Evolutionary conservation across 2,888 invertebrate species (phyloP).

Genomic region (Drosophila picticornis): DNA sequence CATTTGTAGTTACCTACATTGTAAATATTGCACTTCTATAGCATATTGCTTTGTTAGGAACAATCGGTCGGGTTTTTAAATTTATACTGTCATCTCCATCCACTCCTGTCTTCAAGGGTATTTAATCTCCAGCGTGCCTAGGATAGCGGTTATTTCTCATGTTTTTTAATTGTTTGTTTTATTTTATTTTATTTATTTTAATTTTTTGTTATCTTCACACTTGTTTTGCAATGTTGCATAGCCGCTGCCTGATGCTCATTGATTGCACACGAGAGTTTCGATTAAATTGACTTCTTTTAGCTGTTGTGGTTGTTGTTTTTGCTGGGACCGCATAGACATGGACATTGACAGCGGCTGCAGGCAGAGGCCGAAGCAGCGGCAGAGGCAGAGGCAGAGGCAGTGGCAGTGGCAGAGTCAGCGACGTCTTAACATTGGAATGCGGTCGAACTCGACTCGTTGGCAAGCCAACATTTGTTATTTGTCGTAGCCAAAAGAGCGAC

Average conservation of each 20-base stretch:
- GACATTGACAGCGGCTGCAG: conserved; percentile 19
- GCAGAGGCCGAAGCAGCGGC: conserved; percentile 42
- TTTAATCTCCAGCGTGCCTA: neutral
- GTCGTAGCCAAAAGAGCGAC: conserved; percentile 16
- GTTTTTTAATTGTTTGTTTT: neutral
- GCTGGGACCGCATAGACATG: conserved; percentile 47
- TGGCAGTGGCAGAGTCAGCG: conserved; percentile 42
- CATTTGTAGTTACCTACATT: neutral
- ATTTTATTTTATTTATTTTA: too few species aligned
- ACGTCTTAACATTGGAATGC: conserved; percentile 82
- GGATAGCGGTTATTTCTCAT: neutral
- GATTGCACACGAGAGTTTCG: conserved; percentile 61
- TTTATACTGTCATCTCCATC: neutral
- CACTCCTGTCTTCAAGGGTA: neutral
- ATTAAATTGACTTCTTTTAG: conserved; percentile 36
- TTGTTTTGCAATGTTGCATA: conserved; percentile 35
- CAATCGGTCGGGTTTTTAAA: neutral
- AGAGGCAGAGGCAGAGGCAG: conserved; percentile 20
- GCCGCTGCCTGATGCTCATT: conserved; percentile 56
- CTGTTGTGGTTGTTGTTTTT: conserved; percentile 24
- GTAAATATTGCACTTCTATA: neutral
- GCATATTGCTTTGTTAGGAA: neutral
- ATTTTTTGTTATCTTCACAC: conserved; percentile 8
- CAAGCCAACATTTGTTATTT: conserved; percentile 59
- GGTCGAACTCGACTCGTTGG: conserved; percentile 81